Evolutionary conservation across 2,797 vertebrate species (phyloP), one percentile per base, ranked within the genome.

Genomic region (Periparus ater): DNA sequence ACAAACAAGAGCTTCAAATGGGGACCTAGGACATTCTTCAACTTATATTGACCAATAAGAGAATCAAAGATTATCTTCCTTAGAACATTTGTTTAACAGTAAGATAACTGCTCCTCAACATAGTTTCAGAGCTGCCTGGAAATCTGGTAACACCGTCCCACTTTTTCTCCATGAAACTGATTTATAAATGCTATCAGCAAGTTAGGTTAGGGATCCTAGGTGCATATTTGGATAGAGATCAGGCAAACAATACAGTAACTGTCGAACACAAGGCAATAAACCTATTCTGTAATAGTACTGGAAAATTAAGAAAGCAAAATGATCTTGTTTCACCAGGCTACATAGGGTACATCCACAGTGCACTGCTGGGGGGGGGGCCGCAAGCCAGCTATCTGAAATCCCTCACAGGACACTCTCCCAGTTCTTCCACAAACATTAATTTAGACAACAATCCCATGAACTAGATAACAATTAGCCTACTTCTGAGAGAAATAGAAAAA

Each of bases 301-400:
- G 63, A 74, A 88, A 91, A 82, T 7, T 5, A 71, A 62, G 40
- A 47, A 30, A n/a, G 22, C 61, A 80, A 44, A 81, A 55, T 12
- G 13, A 22, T 13, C 27, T 50, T 71, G 36, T 78, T 93, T 63
- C 36, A 68, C 13, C 9, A 71, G 50, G 61, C 54, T 79, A 53
- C 26, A 11, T 2, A 57, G 47, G 6, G 21, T 54, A 68, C 1
- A 1, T n/a, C 51, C 29, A 17, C 13, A 70, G 1, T 0, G 0
- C n/a, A 13, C 25, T n/a, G 57, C 47, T n/a, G 63, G 20, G 25
- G 63, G 20, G 25, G 47, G 85, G 66, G 27, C 55, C 48, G 66
- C 38, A 65, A 72, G 32, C 27, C 40, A 6, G 4, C 30, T 23
- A 6, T 23, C 40, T 86, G 66, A 74, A 71, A 77, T 34, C 38